phyloP scores from a whole-genome alignment of 2,113 vertebrate species.

The Hemicordylus capensis region DNA sequence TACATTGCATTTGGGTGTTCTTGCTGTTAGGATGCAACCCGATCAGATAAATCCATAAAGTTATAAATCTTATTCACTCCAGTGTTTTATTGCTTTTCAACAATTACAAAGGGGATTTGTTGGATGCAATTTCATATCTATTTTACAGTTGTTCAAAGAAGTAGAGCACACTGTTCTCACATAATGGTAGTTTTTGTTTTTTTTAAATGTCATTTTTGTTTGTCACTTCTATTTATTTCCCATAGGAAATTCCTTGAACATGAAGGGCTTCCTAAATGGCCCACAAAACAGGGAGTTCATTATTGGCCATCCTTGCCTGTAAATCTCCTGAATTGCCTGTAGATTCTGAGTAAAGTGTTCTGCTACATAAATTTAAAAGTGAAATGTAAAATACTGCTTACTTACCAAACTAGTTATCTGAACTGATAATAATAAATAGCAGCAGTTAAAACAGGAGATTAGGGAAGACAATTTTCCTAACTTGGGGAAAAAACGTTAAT shows the following conservation, averaged over 20 bases:
- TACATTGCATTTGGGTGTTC: conserved; percentile 29
- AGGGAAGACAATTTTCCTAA: too few species aligned
- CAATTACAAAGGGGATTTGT: not conserved
- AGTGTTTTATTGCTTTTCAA: conserved; percentile 14
- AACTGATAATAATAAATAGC: too few species aligned
- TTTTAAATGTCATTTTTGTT: conserved; percentile 32
- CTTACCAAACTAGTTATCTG: too few species aligned
- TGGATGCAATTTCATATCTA: conserved; percentile 32
- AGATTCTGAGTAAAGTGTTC: not conserved
- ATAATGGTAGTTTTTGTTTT: conserved; percentile 31
- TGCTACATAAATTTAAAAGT: too few species aligned
- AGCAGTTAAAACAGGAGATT: too few species aligned
- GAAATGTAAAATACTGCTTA: too few species aligned
- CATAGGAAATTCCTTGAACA: conserved; percentile 2
- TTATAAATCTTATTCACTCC: conserved; percentile 33
- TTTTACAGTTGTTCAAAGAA: conserved; percentile 42
- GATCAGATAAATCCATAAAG: conserved; percentile 21
- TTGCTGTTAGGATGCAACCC: conserved; percentile 7
- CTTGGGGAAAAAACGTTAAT: too few species aligned
- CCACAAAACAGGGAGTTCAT: conserved; percentile 6
- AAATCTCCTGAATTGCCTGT: conserved; percentile 23
- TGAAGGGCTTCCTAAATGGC: conserved; percentile 12
- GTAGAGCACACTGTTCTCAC: conserved; percentile 17
- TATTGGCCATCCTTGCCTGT: conserved; percentile 22
- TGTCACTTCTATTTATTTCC: conserved; percentile 26